These are phyloP conservation scores for Dryobates pubescens DNA, from an alignment of 2,797 vertebrate genomes.

Conservation along the genomic window DNA sequence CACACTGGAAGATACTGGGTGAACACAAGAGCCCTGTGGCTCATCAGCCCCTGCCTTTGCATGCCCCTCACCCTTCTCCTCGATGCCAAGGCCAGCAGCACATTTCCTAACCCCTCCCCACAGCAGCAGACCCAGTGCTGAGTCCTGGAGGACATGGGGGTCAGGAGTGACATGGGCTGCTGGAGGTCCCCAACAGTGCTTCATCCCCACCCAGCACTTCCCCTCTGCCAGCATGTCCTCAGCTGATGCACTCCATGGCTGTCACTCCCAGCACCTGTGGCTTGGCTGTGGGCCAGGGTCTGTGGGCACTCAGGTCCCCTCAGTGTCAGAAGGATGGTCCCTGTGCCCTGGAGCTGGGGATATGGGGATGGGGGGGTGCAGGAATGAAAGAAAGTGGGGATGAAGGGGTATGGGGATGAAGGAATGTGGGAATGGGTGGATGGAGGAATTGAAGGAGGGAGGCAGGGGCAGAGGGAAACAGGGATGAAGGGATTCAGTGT, in stretches of 20 bases:
- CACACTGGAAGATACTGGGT: not conserved
- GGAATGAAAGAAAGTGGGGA: too few relatives aligned
- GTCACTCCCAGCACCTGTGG: rapidly evolving
- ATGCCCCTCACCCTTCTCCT: not conserved
- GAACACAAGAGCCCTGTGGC: rapidly evolving
- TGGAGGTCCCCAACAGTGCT: not conserved
- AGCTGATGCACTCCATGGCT: not conserved
- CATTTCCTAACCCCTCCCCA: rapidly evolving
- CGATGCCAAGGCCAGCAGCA: not conserved
- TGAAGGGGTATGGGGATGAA: too few relatives aligned
- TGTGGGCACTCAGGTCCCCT: not conserved
- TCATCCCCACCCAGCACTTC: not conserved
- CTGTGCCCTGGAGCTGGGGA: not conserved
- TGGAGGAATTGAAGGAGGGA: not conserved
- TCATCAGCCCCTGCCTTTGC: not conserved
- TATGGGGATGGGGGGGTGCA: not conserved
- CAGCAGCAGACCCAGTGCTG: not conserved
- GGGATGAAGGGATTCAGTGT: too few relatives aligned
- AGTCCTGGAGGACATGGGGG: not conserved
- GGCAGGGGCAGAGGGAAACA: not conserved
- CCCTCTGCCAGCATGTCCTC: not conserved
- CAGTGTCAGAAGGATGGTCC: not conserved
- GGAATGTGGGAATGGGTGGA: too few relatives aligned
- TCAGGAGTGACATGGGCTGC: not conserved
- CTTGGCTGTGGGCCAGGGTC: not conserved